A percentile compares a stretch with the other conserved stretches of the same genome.
Evolutionary conservation across 2,888 invertebrate genomes (phyloP).

Genomic region (Listrodromus nycthemerus): DNA sequence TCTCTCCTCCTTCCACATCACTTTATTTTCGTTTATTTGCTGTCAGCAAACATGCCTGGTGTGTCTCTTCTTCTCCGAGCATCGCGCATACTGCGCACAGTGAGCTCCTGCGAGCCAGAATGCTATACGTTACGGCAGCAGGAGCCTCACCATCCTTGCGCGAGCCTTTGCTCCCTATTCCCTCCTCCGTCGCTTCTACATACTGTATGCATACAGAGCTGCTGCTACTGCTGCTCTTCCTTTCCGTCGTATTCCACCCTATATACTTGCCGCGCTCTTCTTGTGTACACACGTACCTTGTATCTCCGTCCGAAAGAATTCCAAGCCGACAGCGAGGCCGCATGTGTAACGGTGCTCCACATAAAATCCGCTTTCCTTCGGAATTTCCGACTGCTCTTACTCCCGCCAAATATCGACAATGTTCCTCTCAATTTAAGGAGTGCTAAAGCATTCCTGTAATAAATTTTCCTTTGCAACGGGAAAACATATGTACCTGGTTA

Average conservation of each 20-base stretch:
- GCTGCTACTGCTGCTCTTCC: conserved; percentile 39
- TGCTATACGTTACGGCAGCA: conserved; percentile 57
- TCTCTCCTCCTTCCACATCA: conserved; percentile 67
- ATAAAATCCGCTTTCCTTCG: conserved; percentile 49
- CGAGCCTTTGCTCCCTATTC: conserved; percentile 54
- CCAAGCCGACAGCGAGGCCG: conserved; percentile 36
- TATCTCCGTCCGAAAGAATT: conserved; percentile 34
- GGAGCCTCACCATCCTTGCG: conserved; percentile 46
- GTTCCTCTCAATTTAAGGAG: conserved; percentile 16
- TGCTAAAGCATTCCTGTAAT: not conserved
- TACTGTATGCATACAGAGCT: conserved; percentile 4
- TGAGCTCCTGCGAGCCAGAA: conserved; percentile 58
- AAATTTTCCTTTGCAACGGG: not conserved
- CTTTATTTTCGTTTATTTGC: conserved; percentile 81
- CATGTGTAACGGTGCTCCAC: conserved; percentile 41
- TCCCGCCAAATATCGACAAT: conserved; percentile 1
- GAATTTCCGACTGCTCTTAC: conserved; percentile 25
- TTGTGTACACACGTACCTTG: conserved; percentile 27
- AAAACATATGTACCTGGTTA: not conserved
- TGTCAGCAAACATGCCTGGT: conserved; percentile 78
- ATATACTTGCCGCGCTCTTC: conserved; percentile 30
- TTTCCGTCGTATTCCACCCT: conserved; percentile 38
- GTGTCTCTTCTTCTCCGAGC: conserved; percentile 71
- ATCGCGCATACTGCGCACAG: conserved; percentile 54
- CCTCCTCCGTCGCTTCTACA: conserved; percentile 24